Base-by-base conservation (phyloP, 2,797 vertebrate genomes). In the Chanos chanos region DNA sequence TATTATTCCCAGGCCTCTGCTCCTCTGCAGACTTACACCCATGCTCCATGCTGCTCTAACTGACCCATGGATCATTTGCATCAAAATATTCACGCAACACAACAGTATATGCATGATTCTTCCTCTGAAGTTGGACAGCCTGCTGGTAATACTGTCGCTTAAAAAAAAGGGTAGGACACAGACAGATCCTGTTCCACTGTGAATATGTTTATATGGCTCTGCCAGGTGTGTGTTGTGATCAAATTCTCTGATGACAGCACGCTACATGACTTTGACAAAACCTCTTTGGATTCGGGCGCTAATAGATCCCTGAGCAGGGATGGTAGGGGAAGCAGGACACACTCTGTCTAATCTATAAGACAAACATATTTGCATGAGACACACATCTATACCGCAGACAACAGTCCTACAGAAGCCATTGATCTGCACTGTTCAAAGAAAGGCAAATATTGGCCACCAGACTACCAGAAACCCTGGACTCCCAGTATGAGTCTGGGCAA, bases 101-200 rank as follows among this genome's bases (percentile, higher is more conserved):
- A n/a, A n/a, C n/a, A n/a, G n/a, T n/a, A n/a, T n/a, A n/a, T n/a
- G n/a, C n/a, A n/a, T n/a, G n/a, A n/a, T n/a, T n/a, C n/a, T n/a
- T n/a, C n/a, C n/a, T n/a, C n/a, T n/a, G n/a, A n/a, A n/a, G n/a
- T n/a, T n/a, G n/a, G n/a, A n/a, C n/a, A n/a, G n/a, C n/a, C n/a
- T n/a, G n/a, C n/a, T n/a, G n/a, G n/a, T n/a, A n/a, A n/a, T n/a
- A n/a, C n/a, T n/a, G n/a, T n/a, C n/a, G n/a, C n/a, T n/a, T n/a
- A n/a, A n/a, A n/a, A n/a, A n/a, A n/a, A n/a, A n/a, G n/a, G n/a
- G n/a, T 61, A 63, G 61, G 68, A 68, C 61, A 61, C 15, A 40
- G 72, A 37, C 55, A 77, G 73, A 78, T 79, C 76, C 61, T 67
- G 40, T 78, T 74, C 70, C 61, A 69, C 68, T 75, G 47, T 68